Base-by-base conservation (phyloP, 2,113 vertebrate genomes). In the Dromaius novaehollandiae region DNA sequence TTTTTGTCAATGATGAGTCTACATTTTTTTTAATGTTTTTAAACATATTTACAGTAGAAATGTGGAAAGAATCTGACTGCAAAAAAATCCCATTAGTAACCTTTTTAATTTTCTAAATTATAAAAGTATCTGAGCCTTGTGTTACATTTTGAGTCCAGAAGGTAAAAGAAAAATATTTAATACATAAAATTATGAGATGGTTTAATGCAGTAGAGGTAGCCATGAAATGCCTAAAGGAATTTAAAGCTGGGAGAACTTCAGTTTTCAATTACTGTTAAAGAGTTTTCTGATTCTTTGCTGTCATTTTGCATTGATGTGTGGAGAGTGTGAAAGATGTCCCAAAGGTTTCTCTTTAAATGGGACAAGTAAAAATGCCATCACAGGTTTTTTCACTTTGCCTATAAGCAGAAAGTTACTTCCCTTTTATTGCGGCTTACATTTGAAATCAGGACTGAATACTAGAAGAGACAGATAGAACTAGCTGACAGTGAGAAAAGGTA, bases 341-440 rank as follows among this genome's bases (percentile, higher is more conserved):
- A 92, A 89, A 60, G 21, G 38, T 80, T 96, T 92, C 82, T 86
- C 32, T 40, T 93, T 36, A 93, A 96, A 89, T 26, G 48, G 36
- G 28, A 30, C 44, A 82, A 81, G 20, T 69, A 13, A 96, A 91
- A 93, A 86, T 19, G 5, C 12, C 55, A 73, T 55, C 48, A 32
- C 36, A 16, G 34, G 26, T 65, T 69, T 93, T 92, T 40, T 55
- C 11, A 9, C 25, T 91, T 14, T 80, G 34, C 66, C 11, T 60
- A 32, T 60, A 86, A 95, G 56, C 11, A 90, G 22, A 60, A 90
- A 71, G 55, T 83, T 94, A 21, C 58, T 61, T 86, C 89, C 3
- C 19, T 51, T 58, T 87, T 85, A 63, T 32, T 92, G 34, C 25
- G 34, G 14, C 38, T 80, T 36, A 2, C 44, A 64, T 65, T 69